A percentile compares a stretch with the other conserved stretches of the same genome.
phyloP scores from a whole-genome alignment of 2,797 vertebrate species.

The Myotis vivesi region DNA sequence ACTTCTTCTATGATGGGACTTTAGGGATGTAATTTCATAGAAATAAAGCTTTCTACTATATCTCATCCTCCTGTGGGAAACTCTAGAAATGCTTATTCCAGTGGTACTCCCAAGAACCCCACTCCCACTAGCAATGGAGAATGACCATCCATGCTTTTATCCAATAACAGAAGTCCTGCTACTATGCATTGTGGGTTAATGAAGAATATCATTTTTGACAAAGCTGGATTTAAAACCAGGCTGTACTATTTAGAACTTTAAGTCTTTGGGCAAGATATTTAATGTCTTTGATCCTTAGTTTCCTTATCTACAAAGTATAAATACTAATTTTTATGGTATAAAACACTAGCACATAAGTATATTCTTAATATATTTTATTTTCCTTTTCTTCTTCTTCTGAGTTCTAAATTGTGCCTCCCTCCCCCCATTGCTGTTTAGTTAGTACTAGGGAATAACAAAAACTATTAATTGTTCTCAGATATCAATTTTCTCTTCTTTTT shows the following conservation, averaged over 20 bases:
- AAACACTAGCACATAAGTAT: neutral
- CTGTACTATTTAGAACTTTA: neutral
- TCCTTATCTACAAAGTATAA: neutral
- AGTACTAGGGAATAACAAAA: neutral
- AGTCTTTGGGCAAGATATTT: neutral
- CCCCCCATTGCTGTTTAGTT: neutral
- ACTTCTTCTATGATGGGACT: no score
- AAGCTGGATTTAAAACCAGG: neutral
- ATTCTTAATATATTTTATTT: neutral
- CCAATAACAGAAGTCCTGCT: no score
- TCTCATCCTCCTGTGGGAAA: no score
- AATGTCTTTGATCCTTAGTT: neutral
- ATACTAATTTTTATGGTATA: neutral
- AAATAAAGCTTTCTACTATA: no score
- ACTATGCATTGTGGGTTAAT: neutral
- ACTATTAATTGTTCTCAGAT: neutral
- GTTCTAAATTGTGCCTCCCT: neutral
- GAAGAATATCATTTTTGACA: neutral
- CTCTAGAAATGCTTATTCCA: no score
- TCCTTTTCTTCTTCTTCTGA: neutral
- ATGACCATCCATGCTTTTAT: no score
- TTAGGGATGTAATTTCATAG: no score
- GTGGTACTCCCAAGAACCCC: no score
- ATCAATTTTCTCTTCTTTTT: neutral
- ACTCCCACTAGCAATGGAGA: no score